Conservation (phyloP, 2,113 vertebrate species). For the Bucco capensis region DNA sequence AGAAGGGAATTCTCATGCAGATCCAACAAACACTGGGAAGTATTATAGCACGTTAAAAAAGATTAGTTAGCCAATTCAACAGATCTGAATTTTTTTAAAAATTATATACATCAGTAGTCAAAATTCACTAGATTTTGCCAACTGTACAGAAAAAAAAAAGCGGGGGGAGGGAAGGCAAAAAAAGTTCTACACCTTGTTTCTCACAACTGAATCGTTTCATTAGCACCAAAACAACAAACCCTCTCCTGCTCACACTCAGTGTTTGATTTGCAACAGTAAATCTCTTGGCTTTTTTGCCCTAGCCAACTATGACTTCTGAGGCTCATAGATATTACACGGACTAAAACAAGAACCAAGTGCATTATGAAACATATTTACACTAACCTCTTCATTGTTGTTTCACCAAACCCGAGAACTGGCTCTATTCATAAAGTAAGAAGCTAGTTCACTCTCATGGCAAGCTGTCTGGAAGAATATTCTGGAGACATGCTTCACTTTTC, state of each 20-base stretch:
- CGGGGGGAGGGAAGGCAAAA: too few species aligned
- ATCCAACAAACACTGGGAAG: neutral
- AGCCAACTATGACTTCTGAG: neutral
- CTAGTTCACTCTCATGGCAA: neutral
- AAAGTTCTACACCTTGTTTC: neutral
- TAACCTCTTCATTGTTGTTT: neutral
- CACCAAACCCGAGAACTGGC: neutral
- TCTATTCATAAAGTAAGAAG: neutral
- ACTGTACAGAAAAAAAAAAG: neutral
- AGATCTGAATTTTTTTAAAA: neutral
- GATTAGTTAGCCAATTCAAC: neutral
- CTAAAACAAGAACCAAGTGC: neutral
- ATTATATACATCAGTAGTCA: neutral
- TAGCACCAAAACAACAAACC: neutral
- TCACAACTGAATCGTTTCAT: neutral
- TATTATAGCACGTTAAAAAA: neutral
- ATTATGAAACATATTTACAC: neutral
- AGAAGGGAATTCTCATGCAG: neutral
- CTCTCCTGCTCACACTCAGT: neutral
- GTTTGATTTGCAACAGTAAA: neutral
- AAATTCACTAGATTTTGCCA: neutral
- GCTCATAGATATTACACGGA: neutral
- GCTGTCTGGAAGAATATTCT: neutral
- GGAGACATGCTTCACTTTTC: neutral
- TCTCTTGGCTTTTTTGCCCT: neutral